Base-by-base conservation (phyloP, 2,797 vertebrate genomes). In the Tragopan temminckii region DNA sequence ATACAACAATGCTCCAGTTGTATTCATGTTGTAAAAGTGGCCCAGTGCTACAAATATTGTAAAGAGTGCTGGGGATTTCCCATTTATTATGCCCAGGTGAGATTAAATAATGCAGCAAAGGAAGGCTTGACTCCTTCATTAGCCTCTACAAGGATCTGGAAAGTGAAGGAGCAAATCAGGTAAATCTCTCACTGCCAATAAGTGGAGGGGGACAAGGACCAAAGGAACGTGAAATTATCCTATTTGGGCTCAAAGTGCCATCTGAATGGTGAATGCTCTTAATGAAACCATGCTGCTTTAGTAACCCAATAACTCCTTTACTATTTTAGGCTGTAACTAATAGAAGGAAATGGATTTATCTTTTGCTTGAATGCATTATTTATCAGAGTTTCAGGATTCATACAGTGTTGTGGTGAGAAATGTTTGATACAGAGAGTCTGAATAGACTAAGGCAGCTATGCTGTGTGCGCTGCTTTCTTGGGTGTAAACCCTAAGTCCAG, bases 271-370 rank as follows among this genome's bases (percentile, higher is more conserved):
- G 85, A 94, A 94, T 84, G 88, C 63, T 95, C 40, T 64, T 91
- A 94, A 90, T 92, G 89, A 95, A 96, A 89, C 85, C 11, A 12
- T 16, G 76, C 93, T 89, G 75, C 85, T 79, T 84, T 70, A n/a
- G 93, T 85, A 93, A 95, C 82, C 53, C 0, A 68, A 89, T 93
- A 86, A 64, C 52, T 91, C 92, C 82, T 88, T 93, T 91, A 89
- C 94, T 96, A 92, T 95, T 95, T 95, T 89, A 84, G 80, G 91
- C 70, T 94, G 85, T 90, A 91, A 87, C 89, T 95, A 93, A 83
- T 91, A 93, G 92, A 81, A 68, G 92, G 93, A 95, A 95, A 95
- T 93, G 70, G 95, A 79, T 91, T 95, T 95, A 84, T 94, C 93
- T 95, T 96, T 96, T 96, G 67, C 70, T 89, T 42, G 67, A 74